A percentile compares a stretch with the other conserved stretches of the same genome.
phyloP scores from a whole-genome alignment of 1,140 invertebrate species.

The Drosophila athabasca region DNA sequence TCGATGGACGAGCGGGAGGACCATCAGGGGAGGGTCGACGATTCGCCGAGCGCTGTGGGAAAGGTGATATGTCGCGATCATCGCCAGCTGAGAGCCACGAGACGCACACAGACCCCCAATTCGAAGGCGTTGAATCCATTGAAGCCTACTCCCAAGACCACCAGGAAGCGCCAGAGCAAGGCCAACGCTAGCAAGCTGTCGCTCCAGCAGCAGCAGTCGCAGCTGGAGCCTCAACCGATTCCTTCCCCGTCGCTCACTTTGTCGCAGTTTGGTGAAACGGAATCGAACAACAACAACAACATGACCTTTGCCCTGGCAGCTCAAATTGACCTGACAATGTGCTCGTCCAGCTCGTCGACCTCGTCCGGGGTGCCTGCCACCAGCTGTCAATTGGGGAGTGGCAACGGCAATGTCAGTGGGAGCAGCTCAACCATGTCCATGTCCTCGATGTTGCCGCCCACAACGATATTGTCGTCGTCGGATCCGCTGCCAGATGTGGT shows the following conservation, averaged over 20 bases:
- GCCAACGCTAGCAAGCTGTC: conserved; percentile 15
- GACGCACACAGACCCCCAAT: conserved; percentile 45
- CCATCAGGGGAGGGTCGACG: not conserved
- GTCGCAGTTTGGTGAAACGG: conserved; percentile 32
- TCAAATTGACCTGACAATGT: conserved; percentile 78
- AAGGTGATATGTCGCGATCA: conserved; percentile 48
- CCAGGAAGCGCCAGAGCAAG: conserved; percentile 64
- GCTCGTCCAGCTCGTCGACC: conserved; percentile 74
- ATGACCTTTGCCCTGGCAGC: conserved; percentile 56
- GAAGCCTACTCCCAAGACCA: conserved; percentile 46
- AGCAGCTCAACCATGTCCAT: conserved; percentile 9
- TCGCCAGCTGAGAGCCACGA: conserved; percentile 51
- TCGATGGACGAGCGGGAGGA: conserved; percentile 3
- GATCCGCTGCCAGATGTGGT: conserved; percentile 77
- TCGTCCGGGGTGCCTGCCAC: conserved; percentile 31
- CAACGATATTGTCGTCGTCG: conserved; percentile 74
- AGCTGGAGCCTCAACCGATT: conserved; percentile 9
- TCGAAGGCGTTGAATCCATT: conserved; percentile 2
- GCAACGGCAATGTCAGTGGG: conserved; percentile 5
- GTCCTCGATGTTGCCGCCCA: conserved; percentile 73
- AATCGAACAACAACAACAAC: conserved; percentile 45
- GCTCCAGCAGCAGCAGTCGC: not conserved
- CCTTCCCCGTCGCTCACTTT: conserved; percentile 7
- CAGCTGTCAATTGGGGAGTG: conserved; percentile 45
- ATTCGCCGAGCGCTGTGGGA: conserved; percentile 1